These are phyloP conservation scores for Ictidomys tridecemlineatus DNA, from an alignment of 2,113 vertebrate species.

Conservation along the genomic window DNA sequence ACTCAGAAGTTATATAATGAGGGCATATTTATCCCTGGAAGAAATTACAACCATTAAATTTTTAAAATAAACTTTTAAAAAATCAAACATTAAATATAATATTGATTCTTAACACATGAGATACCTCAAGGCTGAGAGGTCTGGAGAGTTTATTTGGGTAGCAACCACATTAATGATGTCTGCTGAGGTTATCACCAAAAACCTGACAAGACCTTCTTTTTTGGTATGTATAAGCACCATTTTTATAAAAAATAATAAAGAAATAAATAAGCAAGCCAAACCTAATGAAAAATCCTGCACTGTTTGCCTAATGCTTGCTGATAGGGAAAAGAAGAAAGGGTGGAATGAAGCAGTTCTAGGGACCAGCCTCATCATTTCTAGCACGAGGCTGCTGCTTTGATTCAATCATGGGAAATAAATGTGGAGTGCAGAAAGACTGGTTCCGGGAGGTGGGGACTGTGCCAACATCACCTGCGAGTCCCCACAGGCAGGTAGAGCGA, in stretches of 20 bases:
- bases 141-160: not conserved
- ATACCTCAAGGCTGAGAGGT: not conserved
- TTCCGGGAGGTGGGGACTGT: not conserved
- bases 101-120: not conserved
- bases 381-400: not conserved
- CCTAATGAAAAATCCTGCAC: not conserved
- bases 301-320: not conserved
- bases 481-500: slow-evolving; percentile 58
- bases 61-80: not conserved
- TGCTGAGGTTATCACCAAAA: not conserved
- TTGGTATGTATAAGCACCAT: not conserved
- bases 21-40: slow-evolving; percentile 68
- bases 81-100: slow-evolving; percentile 39
- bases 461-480: not conserved
- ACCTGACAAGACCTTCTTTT: not conserved
- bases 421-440: slow-evolving; percentile 23
- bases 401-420: slow-evolving; percentile 60
- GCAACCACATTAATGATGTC: not conserved
- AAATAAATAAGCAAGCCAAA: not conserved
- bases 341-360: not conserved
- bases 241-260: not conserved
- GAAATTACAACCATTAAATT: slow-evolving; percentile 69
- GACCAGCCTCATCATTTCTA: not conserved
- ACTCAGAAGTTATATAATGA: slow-evolving; percentile 77
- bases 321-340: not conserved